Percentiles rank a stretch among this genome's conserved stretches.
Evolutionary conservation across 2,797 vertebrate genomes (phyloP).

Genomic region (Paramormyrops hopkinsi): DNA sequence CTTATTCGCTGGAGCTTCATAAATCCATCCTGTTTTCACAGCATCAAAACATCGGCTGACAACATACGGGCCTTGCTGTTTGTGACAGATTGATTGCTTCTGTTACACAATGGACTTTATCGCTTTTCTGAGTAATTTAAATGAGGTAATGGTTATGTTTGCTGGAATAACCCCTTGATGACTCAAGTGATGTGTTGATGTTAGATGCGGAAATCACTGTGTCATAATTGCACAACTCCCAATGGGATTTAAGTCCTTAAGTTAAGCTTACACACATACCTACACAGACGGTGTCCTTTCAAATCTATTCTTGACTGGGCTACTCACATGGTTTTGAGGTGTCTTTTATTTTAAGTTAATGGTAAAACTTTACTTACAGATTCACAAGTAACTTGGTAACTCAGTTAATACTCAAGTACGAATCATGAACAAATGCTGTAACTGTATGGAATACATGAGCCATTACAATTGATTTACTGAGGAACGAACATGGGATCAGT

Average conservation of each 20-base stretch:
- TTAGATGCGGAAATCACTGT: background rate
- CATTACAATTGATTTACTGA: background rate
- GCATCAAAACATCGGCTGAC: background rate
- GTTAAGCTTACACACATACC: background rate
- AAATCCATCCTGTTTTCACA: background rate
- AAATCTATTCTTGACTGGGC: background rate
- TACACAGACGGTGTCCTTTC: background rate
- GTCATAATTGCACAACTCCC: background rate
- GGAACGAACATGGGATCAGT: background rate
- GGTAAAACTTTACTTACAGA: background rate
- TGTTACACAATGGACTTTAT: background rate
- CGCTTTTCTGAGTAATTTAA: background rate
- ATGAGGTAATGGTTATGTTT: background rate
- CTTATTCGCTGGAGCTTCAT: background rate
- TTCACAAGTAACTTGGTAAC: background rate
- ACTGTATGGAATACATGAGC: background rate
- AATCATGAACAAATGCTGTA: background rate
- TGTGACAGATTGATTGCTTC: background rate
- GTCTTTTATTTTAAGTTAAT: background rate
- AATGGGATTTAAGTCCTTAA: background rate
- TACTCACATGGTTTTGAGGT: background rate
- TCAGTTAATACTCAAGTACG: background rate
- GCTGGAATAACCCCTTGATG: background rate
- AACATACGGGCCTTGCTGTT: background rate
- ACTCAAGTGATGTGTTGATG: background rate